Percentiles rank a stretch among this genome's conserved stretches.
Evolutionary conservation across 2,113 vertebrate species (phyloP).

Genomic region (Trachemys scripta): DNA sequence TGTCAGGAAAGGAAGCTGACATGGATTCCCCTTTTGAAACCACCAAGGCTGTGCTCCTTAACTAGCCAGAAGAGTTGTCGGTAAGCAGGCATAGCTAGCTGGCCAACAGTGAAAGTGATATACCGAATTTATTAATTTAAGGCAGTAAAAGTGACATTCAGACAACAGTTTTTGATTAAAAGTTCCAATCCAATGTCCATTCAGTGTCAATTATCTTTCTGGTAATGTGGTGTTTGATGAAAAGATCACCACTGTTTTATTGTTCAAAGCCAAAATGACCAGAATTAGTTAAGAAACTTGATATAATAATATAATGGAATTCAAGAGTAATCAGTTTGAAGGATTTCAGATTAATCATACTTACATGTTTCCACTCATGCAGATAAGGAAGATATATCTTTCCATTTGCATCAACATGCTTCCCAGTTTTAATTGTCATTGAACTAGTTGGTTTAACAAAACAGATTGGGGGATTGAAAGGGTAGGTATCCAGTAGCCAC

Average conservation of each 20-base stretch:
- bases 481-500: constrained; percentile 97
- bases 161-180: neutral
- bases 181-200: too few relatives aligned
- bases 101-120: neutral
- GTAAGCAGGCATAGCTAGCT: neutral
- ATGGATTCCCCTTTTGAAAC: neutral
- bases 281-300: rapidly evolving
- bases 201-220: too few relatives aligned
- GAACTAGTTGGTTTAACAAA: constrained; percentile 98
- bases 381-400: constrained; percentile 98
- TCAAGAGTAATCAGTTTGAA: neutral
- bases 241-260: rapidly evolving
- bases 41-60: neutral
- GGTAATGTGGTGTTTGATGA: neutral
- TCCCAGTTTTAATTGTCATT: constrained; percentile 99
- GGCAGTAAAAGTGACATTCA: neutral
- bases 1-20: neutral
- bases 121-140: neutral
- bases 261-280: neutral
- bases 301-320: neutral
- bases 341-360: constrained; percentile 52
- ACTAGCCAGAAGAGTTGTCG: neutral
- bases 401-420: constrained; percentile 98
- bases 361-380: constrained; percentile 98
- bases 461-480: constrained; percentile 98